A percentile compares a stretch with the other conserved stretches of the same genome.
Evolutionary conservation across 1,140 invertebrate genomes (phyloP).

Genomic region (Tribolium madens): DNA sequence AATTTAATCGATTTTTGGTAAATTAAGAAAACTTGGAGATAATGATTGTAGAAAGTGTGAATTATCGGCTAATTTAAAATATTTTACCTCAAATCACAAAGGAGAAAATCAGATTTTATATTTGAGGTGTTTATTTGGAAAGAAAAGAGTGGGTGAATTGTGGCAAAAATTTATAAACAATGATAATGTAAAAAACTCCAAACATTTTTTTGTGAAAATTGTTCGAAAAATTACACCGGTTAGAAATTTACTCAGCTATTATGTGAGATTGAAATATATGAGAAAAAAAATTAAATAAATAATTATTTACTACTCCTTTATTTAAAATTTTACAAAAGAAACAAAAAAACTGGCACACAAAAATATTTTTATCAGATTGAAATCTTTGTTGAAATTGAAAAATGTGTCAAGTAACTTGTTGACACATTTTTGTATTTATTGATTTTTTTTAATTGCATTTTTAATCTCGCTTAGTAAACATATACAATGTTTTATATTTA

Average conservation of each 20-base stretch:
- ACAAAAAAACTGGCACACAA: too few species aligned
- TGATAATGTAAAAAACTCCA: neutral
- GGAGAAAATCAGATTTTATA: neutral
- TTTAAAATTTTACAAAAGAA: neutral
- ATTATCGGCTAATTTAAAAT: neutral
- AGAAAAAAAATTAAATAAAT: too few species aligned
- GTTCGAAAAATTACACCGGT: neutral
- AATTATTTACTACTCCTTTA: too few species aligned
- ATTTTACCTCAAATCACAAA: too few species aligned
- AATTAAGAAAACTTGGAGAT: neutral
- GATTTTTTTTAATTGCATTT: too few species aligned
- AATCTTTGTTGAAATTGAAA: too few species aligned
- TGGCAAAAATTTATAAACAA: neutral
- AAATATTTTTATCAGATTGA: too few species aligned
- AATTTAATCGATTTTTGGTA: conserved; percentile 1
- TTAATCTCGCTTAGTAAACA: too few species aligned
- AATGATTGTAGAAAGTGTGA: neutral
- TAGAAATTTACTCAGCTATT: neutral
- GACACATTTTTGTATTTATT: too few species aligned
- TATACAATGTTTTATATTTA: too few species aligned
- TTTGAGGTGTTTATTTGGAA: neutral
- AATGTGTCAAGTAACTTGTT: too few species aligned
- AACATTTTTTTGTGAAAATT: neutral
- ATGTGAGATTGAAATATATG: neutral
- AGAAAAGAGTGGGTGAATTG: neutral